Percentiles rank a stretch among this genome's conserved stretches.
These are phyloP conservation scores for Sebastes alutus DNA, from an alignment of 2,797 vertebrate species.

Conservation along the genomic window DNA sequence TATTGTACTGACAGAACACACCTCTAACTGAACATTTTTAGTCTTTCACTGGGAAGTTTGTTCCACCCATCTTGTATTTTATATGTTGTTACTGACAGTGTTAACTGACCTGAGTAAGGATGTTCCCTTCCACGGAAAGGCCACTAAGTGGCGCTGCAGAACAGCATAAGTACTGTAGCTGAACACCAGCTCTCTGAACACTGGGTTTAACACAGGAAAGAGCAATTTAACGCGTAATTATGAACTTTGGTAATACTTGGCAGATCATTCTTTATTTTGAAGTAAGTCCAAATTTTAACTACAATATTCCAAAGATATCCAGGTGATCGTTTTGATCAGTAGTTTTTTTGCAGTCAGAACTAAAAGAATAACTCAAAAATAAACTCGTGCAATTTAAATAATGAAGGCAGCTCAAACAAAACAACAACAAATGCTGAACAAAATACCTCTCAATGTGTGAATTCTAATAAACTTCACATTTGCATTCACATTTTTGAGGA, in stretches of 20 bases:
- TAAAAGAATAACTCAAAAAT: background rate
- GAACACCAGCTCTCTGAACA: background rate
- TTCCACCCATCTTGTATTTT: background rate
- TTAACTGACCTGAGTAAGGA: background rate
- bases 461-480: background rate
- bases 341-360: background rate
- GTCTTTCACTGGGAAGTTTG: background rate
- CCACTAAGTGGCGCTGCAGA: conserved; percentile 50
- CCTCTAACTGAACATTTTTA: background rate
- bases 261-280: background rate
- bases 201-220: background rate
- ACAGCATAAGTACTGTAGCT: background rate
- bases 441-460: background rate
- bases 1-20: background rate
- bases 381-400: background rate
- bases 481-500: background rate
- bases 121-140: accelerated
- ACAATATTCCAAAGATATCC: background rate
- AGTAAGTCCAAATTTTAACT: background rate
- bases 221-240: background rate
- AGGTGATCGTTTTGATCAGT: background rate
- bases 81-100: background rate
- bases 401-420: background rate
- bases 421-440: background rate
- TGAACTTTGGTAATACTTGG: background rate